Base-by-base conservation (phyloP, 2,113 vertebrate genomes). In the Strix uralensis region DNA sequence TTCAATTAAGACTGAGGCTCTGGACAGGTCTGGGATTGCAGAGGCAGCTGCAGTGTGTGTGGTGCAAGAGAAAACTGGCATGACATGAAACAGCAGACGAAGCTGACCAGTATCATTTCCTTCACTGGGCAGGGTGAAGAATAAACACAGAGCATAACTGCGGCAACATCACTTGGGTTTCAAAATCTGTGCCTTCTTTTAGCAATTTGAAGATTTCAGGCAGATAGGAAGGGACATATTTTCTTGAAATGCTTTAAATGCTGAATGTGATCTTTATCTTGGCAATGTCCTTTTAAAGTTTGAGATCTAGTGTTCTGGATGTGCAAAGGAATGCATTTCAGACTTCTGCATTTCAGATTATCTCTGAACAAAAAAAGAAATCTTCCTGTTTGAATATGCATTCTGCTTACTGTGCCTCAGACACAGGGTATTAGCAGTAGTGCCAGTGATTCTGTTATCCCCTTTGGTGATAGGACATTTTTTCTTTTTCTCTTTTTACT, bases 261-360 rank as follows among this genome's bases (percentile, higher is more conserved):
- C 25, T 72, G 86, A 75, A 80, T 52, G 46, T 9, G 63, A 73
- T 93, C 74, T 67, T 57, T 86, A 8, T 90, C 75, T 94, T 93
- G 86, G 79, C 86, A 88, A 47, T 88, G 77, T 92, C 69, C 86
- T 55, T 96, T 82, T 54, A 27, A 93, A 88, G 44, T 75, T 29
- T 91, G 88, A 73, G 81, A 52, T 93, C 42, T 12, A 51, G 36
- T 20, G 23, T n/a, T 59, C 65, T 88, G 79, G 40, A 92, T 67
- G 22, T 74, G 90, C 54, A 74, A 77, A 77, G 67, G 92, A 96
- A 82, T 55, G 52, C 27, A 15, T 96, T 94, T 94, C 52, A 83
- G 40, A 58, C 16, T 85, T 86, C 38, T 93, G 66, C 82, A 73
- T 92, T 81, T 93, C 57, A 88, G 52, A 91, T 95, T 95, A 54